Base-by-base conservation (phyloP, 2,888 invertebrate species). In the Eupelmus urozonus region DNA sequence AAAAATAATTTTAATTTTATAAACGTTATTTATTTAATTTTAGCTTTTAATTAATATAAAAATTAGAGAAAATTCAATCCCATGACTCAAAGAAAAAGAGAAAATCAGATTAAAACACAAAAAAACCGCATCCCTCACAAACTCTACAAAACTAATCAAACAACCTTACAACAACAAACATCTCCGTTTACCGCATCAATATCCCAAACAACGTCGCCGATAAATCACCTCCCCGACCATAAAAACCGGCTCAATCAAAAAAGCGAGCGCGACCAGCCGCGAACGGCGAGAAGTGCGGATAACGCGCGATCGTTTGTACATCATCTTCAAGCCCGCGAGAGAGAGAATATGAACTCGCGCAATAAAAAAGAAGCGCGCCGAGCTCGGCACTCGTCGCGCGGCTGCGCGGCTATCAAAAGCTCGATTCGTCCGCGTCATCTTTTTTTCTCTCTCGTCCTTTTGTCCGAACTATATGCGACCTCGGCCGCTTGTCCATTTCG, bases 291-390 rank as follows among this genome's bases (percentile, higher is more conserved):
- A 71, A 60, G 49, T 60, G 25, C 59, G 57, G 23, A 65, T 45
- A 66, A 49, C 66, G 57, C 23, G 23, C 53, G 20, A 51, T 49
- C 72, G 60, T 73, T 62, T 62, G 78, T 73, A 62, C 53, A 78
- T 78, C 78, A 78, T 72, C 72, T 78, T 78, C 60, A 11, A 13
- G 16, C n/a, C 34, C 42, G 42, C 53, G 49, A 42, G 51, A 23
- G n/a, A 29, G 62, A 25, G 55, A 77, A 71, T 59, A 77, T 69
- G 71, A 77, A 77, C 76, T 71, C 66, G 16, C 60, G 29, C 55
- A 63, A 62, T 69, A 76, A 76, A 76, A 76, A 62, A 16, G 27
- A 29, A 34, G 63, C 9, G 16, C 45, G 7, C 16, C 11, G 20
- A 66, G 29, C 13, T n/a, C 55, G 49, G 49, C 40, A 63, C 65